Base-by-base conservation (phyloP, 2,797 vertebrate species). In the Rhincodon typus region DNA sequence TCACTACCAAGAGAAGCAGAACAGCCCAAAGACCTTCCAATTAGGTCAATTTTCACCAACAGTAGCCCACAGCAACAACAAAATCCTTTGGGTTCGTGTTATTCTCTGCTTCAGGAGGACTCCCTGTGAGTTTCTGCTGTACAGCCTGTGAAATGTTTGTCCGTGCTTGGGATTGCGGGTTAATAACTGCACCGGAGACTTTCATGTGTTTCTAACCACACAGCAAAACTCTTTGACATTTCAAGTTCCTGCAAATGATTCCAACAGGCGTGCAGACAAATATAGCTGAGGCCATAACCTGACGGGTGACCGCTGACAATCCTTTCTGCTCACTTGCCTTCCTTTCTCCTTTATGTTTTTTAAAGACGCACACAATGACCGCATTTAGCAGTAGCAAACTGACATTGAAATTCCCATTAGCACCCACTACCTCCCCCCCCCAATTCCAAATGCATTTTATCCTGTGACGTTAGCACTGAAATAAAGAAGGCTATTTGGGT, bases 381-480 rank as follows among this genome's bases (percentile, higher is more conserved):
- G 74, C 94, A 95, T 95, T 95, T 95, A 95, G 94, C n/a, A 21
- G 91, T 27, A 69, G 91, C 46, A 95, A 95, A 95, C 97, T 97
- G 96, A 97, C 97, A 97, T 97, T 97, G 97, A 96, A 97, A 97
- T 97, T 97, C 97, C 97, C 70, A 97, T 96, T 86, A 96, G 96
- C 97, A 97, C 69, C 97, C 97, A 42, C 96, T 96, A 34, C 8
- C n/a, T 2, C 30, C 3, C 74, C 74, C 96, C 97, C n/a, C n/a
- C n/a, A n/a, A 97, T 97, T 97, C 97, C 98, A 97, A 98, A 98
- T 97, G 97, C 97, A 97, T 97, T 97, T 96, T 4, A 96, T 96
- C 96, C 94, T 96, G 96, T 97, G 97, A 97, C 97, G 97, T 98
- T 97, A 98, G 97, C 97, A 97, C 96, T 97, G 96, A 96, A 97